Percentiles rank a stretch among this genome's conserved stretches.
phyloP scores from a whole-genome alignment of 2,888 invertebrate species.

The Drosophila parthenogenetica region DNA sequence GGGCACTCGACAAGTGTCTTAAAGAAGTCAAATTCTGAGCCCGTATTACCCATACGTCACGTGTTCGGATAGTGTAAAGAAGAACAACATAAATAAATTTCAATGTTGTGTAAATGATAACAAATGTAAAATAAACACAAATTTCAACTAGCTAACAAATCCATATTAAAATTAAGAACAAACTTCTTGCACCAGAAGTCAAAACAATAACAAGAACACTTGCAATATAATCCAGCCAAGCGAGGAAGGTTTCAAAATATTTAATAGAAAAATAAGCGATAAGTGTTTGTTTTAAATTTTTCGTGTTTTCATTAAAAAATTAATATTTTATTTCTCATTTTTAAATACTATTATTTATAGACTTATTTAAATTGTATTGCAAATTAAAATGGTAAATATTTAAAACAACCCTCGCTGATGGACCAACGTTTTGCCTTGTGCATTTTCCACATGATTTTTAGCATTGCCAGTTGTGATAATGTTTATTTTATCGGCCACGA shows the following conservation, averaged over 20 bases:
- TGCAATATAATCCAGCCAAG: conserved; percentile 34
- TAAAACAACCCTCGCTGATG: conserved; percentile 30
- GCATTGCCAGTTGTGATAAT: conserved; percentile 79
- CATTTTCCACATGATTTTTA: conserved; percentile 79
- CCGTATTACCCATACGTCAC: conserved; percentile 61
- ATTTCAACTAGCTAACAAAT: conserved; percentile 50
- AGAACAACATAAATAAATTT: conserved; percentile 71
- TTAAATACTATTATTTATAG: background rate
- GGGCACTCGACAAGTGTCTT: conserved; percentile 22
- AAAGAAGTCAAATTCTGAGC: conserved; percentile 51
- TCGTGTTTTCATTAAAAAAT: background rate
- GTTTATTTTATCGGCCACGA: conserved; percentile 81
- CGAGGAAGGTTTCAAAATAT: conserved; percentile 35
- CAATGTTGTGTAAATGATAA: conserved; percentile 76
- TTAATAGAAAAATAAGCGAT: background rate
- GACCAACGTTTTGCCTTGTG: conserved; percentile 57
- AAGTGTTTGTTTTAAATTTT: background rate
- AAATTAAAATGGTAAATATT: no score
- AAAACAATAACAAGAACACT: conserved; percentile 79
- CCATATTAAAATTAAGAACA: conserved; percentile 70
- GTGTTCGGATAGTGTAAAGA: conserved; percentile 26
- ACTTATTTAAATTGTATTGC: no score
- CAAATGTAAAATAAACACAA: conserved; percentile 80
- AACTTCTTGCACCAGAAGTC: conserved; percentile 76
- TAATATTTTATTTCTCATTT: background rate